Conservation (phyloP, 2,888 invertebrate genomes). For the Agonopterix subpropinquella region DNA sequence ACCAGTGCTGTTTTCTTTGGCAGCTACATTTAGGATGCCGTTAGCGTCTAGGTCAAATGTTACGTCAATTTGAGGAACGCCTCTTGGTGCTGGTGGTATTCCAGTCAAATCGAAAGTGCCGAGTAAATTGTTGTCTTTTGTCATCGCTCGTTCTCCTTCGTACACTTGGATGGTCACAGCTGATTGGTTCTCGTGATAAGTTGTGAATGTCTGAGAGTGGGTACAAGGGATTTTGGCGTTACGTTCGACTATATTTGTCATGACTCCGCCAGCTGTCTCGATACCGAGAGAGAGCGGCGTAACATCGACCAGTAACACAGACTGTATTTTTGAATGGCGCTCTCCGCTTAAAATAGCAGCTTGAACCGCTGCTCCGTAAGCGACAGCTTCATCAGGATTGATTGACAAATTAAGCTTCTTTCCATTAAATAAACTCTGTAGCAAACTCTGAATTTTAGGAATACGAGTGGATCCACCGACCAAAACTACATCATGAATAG, state of each 20-base stretch:
- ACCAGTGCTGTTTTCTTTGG: slow-evolving; percentile 79
- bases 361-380: slow-evolving; percentile 85
- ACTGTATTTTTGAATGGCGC: slow-evolving; percentile 84
- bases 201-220: slow-evolving; percentile 83
- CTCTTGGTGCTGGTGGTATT: slow-evolving; percentile 80
- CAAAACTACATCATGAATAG: slow-evolving; percentile 85
- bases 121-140: slow-evolving; percentile 83
- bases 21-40: slow-evolving; percentile 88
- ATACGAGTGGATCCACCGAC: slow-evolving; percentile 89
- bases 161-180: slow-evolving; percentile 83
- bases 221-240: slow-evolving; percentile 83
- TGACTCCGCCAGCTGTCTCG: slow-evolving; percentile 87
- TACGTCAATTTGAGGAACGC: slow-evolving; percentile 80
- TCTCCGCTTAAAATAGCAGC: slow-evolving; percentile 83
- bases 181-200: slow-evolving; percentile 87
- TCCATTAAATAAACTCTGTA: slow-evolving; percentile 84
- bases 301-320: slow-evolving; percentile 75
- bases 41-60: slow-evolving; percentile 86
- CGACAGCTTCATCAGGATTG: slow-evolving; percentile 88
- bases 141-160: slow-evolving; percentile 87
- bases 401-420: slow-evolving; percentile 83
- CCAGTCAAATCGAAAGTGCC: slow-evolving; percentile 80
- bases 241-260: slow-evolving; percentile 84
- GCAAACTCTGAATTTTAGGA: slow-evolving; percentile 84
- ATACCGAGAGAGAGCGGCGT: slow-evolving; percentile 81